Conservation (phyloP, 2,888 invertebrate species). For the Spicauda simplicius region DNA sequence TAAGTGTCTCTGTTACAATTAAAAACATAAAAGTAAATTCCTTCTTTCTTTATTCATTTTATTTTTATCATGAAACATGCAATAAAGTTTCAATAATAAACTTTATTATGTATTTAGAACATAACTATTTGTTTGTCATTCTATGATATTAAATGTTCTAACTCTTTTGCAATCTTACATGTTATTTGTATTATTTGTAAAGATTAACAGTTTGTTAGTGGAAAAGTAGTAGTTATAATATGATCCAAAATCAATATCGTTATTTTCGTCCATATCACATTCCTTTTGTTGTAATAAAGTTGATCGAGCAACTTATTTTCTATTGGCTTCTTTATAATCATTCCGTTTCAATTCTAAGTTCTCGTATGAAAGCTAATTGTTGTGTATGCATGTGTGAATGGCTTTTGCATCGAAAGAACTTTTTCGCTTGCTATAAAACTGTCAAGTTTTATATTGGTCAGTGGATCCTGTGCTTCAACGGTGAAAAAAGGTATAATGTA, state of each 20-base stretch:
- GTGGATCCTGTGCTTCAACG: conserved; percentile 9
- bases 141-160: too few relatives aligned
- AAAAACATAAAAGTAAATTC: too few relatives aligned
- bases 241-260: conserved; percentile 36
- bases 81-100: too few relatives aligned
- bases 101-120: too few relatives aligned
- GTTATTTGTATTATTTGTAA: neutral
- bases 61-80: too few relatives aligned
- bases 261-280: conserved; percentile 32
- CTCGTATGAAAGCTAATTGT: conserved; percentile 19
- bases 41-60: too few relatives aligned
- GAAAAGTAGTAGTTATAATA: neutral
- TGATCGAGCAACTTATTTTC: conserved; percentile 19
- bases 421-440: conserved; percentile 29
- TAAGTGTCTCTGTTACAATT: neutral
- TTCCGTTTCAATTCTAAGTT: conserved; percentile 13
- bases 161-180: neutral
- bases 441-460: neutral
- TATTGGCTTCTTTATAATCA: conserved; percentile 21
- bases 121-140: too few relatives aligned
- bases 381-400: conserved; percentile 43
- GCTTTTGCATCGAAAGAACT: conserved; percentile 40
- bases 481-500: neutral
- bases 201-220: neutral
- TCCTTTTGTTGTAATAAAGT: conserved; percentile 12